Evolutionary conservation across 2,113 vertebrate genomes (phyloP), one percentile per base, ranked within the genome.

Genomic region (Heterotilapia buettikoferi): DNA sequence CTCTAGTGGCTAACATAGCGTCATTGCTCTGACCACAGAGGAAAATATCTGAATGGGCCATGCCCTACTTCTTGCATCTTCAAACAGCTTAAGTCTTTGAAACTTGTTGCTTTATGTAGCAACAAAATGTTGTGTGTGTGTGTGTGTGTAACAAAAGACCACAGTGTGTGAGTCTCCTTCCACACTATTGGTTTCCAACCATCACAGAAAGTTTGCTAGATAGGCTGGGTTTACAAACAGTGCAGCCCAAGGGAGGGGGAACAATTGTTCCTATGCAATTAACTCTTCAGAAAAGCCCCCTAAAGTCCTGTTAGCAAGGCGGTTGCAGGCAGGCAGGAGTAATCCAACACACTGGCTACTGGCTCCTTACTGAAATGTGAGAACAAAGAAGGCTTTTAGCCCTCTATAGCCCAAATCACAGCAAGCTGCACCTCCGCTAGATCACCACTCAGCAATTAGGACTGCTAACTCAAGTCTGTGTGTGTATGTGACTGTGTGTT

Each of bases 321-420:
- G 7, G 86, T 76, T 88, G 59, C 68, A 86, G 81, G 84, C 89
- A 47, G 43, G 78, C 85, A 54, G 84, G 71, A 86, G 87, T 82
- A 94, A 91, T 91, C 90, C 89, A 94, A 87, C 90, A 86, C 45
- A 54, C 83, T 92, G 84, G 89, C 93, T 88, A 86, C 92, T 84
- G 73, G 38, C 85, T 89, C n/a, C 73, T 87, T 56, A 92, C 85
- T 95, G 94, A 94, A 95, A 93, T 61, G 76, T 89, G 92, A 95
- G 94, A 94, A 95, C 93, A 93, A 94, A 94, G 92, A 90, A 82
- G 88, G 89, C 92, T 93, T 94, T 94, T 86, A 92, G 85, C 88
- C 90, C 88, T 82, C 59, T 86, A 83, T 89, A 84, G 91, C 86
- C 88, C 87, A 89, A 89, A 93, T 91, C 92, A 86, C 90, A 87